These are phyloP conservation scores for Drosophila pectinifera DNA, from an alignment of 1,140 invertebrate species.

Conservation along the genomic window DNA sequence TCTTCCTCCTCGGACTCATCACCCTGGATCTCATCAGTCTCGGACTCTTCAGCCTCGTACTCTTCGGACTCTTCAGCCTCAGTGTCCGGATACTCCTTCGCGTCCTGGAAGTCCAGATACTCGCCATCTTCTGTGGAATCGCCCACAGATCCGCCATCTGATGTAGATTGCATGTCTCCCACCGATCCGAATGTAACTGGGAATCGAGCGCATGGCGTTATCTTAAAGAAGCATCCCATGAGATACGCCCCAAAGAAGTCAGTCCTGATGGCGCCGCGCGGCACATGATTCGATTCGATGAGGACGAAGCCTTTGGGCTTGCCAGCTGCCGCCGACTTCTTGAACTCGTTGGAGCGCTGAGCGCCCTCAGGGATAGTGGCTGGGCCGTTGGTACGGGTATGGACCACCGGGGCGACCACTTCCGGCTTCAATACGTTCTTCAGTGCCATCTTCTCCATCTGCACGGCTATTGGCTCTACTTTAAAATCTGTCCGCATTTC, in stretches of 20 bases:
- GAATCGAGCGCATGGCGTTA: background rate
- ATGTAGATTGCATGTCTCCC: no score
- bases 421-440: background rate
- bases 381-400: no score
- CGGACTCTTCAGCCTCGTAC: no score
- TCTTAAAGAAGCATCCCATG: slow-evolving; percentile 12
- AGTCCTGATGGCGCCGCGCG: background rate
- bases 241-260: background rate
- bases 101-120: no score
- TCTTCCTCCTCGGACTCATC: no score
- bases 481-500: background rate
- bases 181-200: no score
- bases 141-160: no score
- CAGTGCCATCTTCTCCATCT: background rate
- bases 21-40: no score
- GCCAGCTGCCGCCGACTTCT: background rate
- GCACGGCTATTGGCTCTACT: background rate
- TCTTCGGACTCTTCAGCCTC: no score
- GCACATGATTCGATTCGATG: slow-evolving; percentile 2
- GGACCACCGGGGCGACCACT: background rate
- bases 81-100: no score
- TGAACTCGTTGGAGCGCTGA: background rate
- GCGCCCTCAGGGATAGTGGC: background rate
- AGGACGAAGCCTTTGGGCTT: slow-evolving; percentile 9
- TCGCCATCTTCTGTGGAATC: no score